These are phyloP conservation scores for Ciconia boyciana DNA, from an alignment of 2,113 vertebrate species.

Conservation along the genomic window DNA sequence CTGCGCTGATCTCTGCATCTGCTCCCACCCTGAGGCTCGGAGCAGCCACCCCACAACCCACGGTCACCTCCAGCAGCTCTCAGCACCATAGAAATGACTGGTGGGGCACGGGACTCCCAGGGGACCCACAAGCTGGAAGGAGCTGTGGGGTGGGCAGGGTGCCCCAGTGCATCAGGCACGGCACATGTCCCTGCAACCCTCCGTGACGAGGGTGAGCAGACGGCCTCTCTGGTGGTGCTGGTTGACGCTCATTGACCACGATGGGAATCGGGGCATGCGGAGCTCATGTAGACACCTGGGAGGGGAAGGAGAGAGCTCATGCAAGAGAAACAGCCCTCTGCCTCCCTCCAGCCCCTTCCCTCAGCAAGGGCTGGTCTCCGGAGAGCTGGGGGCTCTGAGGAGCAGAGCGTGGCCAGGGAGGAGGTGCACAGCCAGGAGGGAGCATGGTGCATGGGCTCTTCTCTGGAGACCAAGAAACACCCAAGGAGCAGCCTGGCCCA, in stretches of 20 bases:
- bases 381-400: background rate
- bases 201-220: fast-evolving
- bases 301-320: background rate
- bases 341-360: background rate
- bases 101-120: background rate
- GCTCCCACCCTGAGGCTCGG: background rate
- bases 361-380: fast-evolving
- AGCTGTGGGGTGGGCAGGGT: background rate
- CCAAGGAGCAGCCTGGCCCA: background rate
- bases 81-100: background rate
- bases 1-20: background rate
- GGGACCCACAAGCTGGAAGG: background rate
- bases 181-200: background rate
- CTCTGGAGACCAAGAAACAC: background rate
- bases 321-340: background rate
- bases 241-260: background rate
- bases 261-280: fast-evolving
- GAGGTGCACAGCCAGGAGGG: background rate
- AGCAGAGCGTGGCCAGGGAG: background rate
- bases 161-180: fast-evolving
- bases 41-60: background rate
- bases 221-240: background rate
- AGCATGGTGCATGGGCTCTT: background rate
- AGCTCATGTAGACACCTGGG: background rate
- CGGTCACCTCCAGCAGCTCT: background rate